Evolutionary conservation across 1,140 invertebrate species (phyloP), one percentile per base, ranked within the genome.

Genomic region (Papilio polytes): DNA sequence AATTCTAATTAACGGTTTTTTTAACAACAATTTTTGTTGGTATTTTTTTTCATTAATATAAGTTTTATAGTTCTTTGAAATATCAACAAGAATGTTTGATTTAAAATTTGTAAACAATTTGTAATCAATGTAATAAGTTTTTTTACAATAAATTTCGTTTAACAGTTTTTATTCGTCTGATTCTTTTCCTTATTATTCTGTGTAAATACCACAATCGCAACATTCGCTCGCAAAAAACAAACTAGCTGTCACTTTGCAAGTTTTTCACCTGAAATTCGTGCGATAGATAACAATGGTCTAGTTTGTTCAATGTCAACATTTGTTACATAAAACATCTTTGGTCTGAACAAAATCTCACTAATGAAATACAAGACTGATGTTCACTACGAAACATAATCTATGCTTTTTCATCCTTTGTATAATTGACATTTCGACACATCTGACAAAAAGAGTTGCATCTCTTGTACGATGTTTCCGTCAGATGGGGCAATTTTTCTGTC

Each of bases 261-360:
- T 70, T 70, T 70, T 70, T 70, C 63, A 15, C 15, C 12, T 63
- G 22, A 63, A 63, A 63, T 63, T 63, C 59, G 59, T 26, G 10
- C 59, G 59, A 63, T 9, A 31, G 63, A 70, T 70, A 70, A 70
- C 63, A 70, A 70, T 31, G 63, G 36, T 70, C 63, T 70, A 70
- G 63, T 31, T 70, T 70, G 63, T 70, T 31, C 63, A 70, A 70
- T 70, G 63, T 31, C 63, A 70, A 70, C 63, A 70, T 70, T 70
- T 70, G 63, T 70, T 70, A 31, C 63, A 70, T 31, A 31, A 31
- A 18, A 15, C 13, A 7, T 70, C 10, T 70, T 70, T 70, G 63
- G 31, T 13, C 63, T 70, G 26, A 70, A 70, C 31, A 31, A 15
- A 18, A 70, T 31, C 9, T 20, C n/a, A 41, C 36, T 41, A 41